A percentile compares a stretch with the other conserved stretches of the same genome.
Conservation (phyloP, 2,888 invertebrate species). For the Agriopis aurantiaria region DNA sequence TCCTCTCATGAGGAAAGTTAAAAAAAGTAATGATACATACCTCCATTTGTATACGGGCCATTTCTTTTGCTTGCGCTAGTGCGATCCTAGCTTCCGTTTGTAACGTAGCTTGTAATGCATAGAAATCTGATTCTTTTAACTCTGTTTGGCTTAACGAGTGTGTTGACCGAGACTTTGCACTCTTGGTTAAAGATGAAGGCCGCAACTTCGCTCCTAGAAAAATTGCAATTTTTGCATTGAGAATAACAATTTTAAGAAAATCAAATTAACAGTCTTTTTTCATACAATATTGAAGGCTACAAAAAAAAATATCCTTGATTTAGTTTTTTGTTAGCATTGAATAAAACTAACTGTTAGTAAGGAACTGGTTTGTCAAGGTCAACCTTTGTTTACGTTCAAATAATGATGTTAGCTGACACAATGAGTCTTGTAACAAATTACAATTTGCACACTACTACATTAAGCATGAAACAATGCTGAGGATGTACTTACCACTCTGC, state of each 20-base stretch:
- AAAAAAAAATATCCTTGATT: slow-evolving; percentile 35
- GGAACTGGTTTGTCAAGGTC: slow-evolving; percentile 27
- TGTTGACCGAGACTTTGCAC: slow-evolving; percentile 79
- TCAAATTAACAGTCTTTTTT: too few relatives aligned
- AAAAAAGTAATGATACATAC: slow-evolving; percentile 67
- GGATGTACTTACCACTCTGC: slow-evolving; percentile 74
- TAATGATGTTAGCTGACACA: slow-evolving; percentile 14
- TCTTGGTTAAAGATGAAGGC: slow-evolving; percentile 78
- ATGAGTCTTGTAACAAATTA: slow-evolving; percentile 25
- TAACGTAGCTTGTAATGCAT: slow-evolving; percentile 92
- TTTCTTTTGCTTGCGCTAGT: slow-evolving; percentile 95
- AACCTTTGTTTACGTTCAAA: slow-evolving; percentile 31
- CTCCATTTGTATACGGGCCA: slow-evolving; percentile 97
- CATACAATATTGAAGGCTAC: slow-evolving; percentile 2
- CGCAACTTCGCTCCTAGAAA: slow-evolving; percentile 74
- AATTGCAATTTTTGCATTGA: slow-evolving; percentile 13
- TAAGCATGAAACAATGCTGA: slow-evolving; percentile 46
- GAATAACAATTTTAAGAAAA: too few relatives aligned
- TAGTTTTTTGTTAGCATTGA: slow-evolving; percentile 14
- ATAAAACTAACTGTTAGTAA: slow-evolving; percentile 17
- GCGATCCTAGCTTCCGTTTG: slow-evolving; percentile 96
- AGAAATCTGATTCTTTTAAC: slow-evolving; percentile 91
- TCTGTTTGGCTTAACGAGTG: slow-evolving; percentile 81
- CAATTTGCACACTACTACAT: slow-evolving; percentile 12
- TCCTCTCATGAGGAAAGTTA: too few relatives aligned